These are phyloP conservation scores for Carcinoscorpius rotundicauda DNA, from an alignment of 1,140 invertebrate species.

Conservation along the genomic window DNA sequence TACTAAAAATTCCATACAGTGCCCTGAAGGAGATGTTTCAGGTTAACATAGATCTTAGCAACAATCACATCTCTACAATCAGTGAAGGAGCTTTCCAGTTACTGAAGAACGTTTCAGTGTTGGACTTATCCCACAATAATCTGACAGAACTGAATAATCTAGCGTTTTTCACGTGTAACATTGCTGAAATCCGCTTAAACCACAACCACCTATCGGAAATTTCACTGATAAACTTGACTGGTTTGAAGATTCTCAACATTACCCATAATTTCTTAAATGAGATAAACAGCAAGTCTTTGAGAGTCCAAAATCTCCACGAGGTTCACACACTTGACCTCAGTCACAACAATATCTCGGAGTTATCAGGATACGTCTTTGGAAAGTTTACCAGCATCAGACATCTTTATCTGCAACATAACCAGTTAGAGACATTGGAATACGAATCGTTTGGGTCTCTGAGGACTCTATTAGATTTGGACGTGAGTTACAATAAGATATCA, in stretches of 20 bases:
- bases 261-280: conserved; percentile 57
- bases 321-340: conserved; percentile 78
- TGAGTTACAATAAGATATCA: conserved; percentile 59
- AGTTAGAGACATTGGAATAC: conserved; percentile 56
- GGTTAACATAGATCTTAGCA: conserved; percentile 25
- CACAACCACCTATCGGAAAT: conserved; percentile 63
- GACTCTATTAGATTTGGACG: conserved; percentile 61
- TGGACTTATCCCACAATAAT: conserved; percentile 73
- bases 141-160: conserved; percentile 50
- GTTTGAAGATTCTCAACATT: conserved; percentile 65
- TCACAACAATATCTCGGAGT: conserved; percentile 62
- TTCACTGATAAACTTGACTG: conserved; percentile 68
- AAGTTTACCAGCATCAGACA: conserved; percentile 65
- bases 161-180: conserved; percentile 72
- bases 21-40: conserved; percentile 48
- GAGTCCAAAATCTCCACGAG: conserved; percentile 71
- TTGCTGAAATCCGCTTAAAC: conserved; percentile 56
- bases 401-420: conserved; percentile 62
- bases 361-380: conserved; percentile 68
- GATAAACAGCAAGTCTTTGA: conserved; percentile 64
- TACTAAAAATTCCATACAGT: conserved; percentile 55
- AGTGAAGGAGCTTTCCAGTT: conserved; percentile 32
- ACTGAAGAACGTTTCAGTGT: conserved; percentile 70
- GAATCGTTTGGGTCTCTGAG: conserved; percentile 69
- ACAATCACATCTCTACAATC: conserved; percentile 25